Evolutionary conservation across 37 sponge, comb jelly and placozoan genomes (phyloP).

Genomic region (Amphimedon queenslandica): DNA sequence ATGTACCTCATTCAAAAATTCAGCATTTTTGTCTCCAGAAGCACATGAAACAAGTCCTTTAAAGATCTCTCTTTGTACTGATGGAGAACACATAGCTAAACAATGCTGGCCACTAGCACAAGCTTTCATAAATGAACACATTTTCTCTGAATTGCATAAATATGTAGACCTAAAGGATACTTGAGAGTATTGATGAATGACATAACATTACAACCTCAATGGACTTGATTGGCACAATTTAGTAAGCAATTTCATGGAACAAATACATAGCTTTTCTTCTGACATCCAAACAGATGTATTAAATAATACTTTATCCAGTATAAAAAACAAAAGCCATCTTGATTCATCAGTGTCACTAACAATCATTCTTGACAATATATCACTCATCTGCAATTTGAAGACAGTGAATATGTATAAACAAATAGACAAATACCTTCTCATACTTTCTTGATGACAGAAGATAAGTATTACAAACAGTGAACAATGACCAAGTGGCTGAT

Average conservation of each 20-base stretch:
- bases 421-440: no score
- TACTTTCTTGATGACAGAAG: no score
- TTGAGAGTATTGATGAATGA: not conserved
- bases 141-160: conserved; percentile 19
- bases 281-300: conserved; percentile 66
- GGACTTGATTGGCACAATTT: conserved; percentile 2
- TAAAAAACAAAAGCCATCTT: conserved; percentile 27
- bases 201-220: not conserved
- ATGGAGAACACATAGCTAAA: conserved; percentile 23
- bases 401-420: no score
- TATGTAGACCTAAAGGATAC: not conserved
- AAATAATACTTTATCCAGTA: conserved; percentile 53
- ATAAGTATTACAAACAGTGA: conserved; percentile 35
- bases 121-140: conserved; percentile 45
- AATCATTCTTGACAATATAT: no score
- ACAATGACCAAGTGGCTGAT: conserved; percentile 50
- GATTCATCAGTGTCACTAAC: conserved; percentile 30
- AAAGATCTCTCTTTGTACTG: conserved; percentile 35
- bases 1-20: conserved; percentile 45
- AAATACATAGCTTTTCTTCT: conserved; percentile 48
- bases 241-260: conserved; percentile 40
- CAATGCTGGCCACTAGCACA: conserved; percentile 20
- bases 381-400: no score
- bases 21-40: conserved; percentile 22
- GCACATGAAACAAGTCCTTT: conserved; percentile 34